phyloP scores from a whole-genome alignment of 64 coral and sea anemone genomes.

The Montipora cactus region DNA sequence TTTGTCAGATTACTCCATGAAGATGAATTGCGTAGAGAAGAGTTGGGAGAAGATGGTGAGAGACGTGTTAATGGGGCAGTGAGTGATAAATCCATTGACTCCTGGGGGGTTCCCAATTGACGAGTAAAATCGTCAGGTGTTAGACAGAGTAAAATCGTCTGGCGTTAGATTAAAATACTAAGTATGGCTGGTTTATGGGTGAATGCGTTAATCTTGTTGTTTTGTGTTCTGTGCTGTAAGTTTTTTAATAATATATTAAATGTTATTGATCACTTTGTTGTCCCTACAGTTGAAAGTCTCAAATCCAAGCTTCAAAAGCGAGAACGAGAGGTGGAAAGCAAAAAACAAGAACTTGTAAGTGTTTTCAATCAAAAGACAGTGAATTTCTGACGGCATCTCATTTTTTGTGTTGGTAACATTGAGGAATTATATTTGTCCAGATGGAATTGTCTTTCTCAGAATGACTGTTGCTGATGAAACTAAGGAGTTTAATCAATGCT shows the following conservation, averaged over 20 bases:
- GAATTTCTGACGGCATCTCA: not conserved
- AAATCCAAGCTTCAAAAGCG: slow-evolving; percentile 82
- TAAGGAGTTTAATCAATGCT: no score
- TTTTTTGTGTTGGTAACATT: not conserved
- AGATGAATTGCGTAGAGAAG: slow-evolving; percentile 76
- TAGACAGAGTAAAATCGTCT: no score
- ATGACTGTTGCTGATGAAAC: no score
- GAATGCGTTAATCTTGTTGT: no score
- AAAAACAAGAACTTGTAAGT: slow-evolving; percentile 92
- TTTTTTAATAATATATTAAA: not conserved
- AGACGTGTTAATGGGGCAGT: not conserved
- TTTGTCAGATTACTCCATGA: slow-evolving; percentile 83
- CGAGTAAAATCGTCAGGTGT: no score
- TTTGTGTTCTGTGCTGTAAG: no score
- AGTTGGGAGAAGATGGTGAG: slow-evolving; percentile 74
- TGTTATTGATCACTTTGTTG: not conserved
- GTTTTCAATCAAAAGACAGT: not conserved
- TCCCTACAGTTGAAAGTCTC: slow-evolving; percentile 72
- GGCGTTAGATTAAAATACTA: no score
- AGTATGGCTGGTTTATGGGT: no score
- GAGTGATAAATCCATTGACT: no score
- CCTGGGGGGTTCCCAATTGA: no score
- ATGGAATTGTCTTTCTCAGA: no score
- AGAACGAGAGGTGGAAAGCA: slow-evolving; percentile 83
- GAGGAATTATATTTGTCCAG: no score